Percentiles rank a stretch among this genome's conserved stretches.
Conservation (phyloP, 2,888 invertebrate species). For the Neelides folsomi region DNA sequence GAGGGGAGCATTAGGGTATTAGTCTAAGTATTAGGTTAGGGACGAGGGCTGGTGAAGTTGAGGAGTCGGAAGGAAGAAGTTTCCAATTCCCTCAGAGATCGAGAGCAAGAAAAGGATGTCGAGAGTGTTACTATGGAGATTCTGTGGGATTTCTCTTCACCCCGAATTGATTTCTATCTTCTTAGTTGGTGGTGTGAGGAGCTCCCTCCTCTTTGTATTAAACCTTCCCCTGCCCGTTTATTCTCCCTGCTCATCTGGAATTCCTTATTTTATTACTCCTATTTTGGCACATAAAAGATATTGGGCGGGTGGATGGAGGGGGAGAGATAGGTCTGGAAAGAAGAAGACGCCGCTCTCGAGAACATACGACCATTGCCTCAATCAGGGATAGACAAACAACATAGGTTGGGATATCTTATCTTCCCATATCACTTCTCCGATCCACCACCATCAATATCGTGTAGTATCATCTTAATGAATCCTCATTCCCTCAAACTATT, state of each 20-base stretch:
- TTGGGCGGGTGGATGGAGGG: constrained; percentile 9
- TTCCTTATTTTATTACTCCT: constrained; percentile 34
- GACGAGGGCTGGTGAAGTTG: neutral
- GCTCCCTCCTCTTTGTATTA: constrained; percentile 10
- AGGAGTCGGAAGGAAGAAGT: constrained; percentile 3
- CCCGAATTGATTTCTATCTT: constrained; percentile 29
- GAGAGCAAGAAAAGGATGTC: constrained; percentile 5
- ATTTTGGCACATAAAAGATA: constrained; percentile 33
- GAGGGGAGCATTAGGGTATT: neutral
- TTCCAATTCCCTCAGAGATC: constrained; percentile 10
- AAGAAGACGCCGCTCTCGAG: neutral
- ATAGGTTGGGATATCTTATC: too few species aligned
- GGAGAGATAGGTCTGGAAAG: neutral
- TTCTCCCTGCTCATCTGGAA: constrained; percentile 25
- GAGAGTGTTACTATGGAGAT: constrained; percentile 18
- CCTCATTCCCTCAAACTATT: too few species aligned
- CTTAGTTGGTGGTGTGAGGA: neutral
- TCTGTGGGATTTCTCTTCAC: constrained; percentile 22
- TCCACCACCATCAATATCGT: too few species aligned
- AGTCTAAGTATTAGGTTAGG: too few species aligned
- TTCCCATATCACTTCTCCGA: too few species aligned
- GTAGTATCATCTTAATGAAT: too few species aligned
- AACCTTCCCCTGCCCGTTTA: constrained; percentile 8
- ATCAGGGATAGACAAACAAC: too few species aligned
- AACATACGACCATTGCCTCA: too few species aligned